Conservation (phyloP, 2,888 invertebrate genomes). For the Girardia tigrina region DNA sequence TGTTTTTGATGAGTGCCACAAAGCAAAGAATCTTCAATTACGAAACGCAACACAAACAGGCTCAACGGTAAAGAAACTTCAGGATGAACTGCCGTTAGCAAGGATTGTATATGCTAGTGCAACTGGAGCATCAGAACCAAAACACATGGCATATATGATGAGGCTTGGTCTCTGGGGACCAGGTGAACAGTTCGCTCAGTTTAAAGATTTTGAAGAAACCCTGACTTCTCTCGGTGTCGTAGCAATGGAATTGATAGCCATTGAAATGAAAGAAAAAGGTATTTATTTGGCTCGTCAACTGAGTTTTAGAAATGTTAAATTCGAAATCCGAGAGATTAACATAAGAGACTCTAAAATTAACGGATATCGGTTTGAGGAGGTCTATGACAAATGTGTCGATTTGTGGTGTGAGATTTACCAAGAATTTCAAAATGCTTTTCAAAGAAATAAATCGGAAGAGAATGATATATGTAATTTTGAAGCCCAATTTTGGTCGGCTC, state of each 20-base stretch:
- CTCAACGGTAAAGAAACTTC: constrained; percentile 18
- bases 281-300: constrained; percentile 21
- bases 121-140: constrained; percentile 25
- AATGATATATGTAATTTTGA: not conserved
- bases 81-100: constrained; percentile 6
- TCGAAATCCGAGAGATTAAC: not conserved
- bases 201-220: not conserved
- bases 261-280: constrained; percentile 24
- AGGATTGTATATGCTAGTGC: constrained; percentile 29
- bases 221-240: not conserved
- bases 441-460: constrained; percentile 5
- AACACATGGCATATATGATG: constrained; percentile 25
- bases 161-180: constrained; percentile 21
- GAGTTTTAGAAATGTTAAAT: constrained; percentile 17
- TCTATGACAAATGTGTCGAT: constrained; percentile 81
- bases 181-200: not conserved
- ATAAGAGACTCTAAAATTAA: constrained; percentile 85
- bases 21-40: constrained; percentile 26
- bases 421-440: not conserved
- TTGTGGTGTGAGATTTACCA: constrained; percentile 49
- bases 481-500: constrained; percentile 99
- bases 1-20: constrained; percentile 27
- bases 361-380: constrained; percentile 64
- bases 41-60: constrained; percentile 28
- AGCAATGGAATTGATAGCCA: constrained; percentile 25